phyloP scores from a whole-genome alignment of 1,140 invertebrate genomes.

The Drosophila funebris region DNA sequence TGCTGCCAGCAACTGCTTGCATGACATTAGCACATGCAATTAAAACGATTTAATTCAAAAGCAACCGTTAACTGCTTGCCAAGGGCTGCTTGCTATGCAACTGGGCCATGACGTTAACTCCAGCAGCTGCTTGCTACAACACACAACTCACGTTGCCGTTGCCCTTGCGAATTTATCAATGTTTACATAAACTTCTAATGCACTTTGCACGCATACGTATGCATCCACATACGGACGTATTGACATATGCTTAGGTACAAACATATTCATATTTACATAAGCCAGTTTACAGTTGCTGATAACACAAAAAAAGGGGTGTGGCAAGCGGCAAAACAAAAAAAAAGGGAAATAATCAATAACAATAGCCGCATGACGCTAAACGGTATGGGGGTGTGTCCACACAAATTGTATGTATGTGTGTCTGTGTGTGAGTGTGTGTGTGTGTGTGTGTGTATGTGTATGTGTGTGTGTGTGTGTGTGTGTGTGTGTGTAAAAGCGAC shows the following conservation, averaged over 20 bases:
- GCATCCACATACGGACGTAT: background rate
- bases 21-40: too few species aligned
- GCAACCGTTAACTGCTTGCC: background rate
- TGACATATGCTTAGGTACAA: background rate
- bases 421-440: background rate
- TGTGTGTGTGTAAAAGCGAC: constrained; percentile 15
- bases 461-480: background rate
- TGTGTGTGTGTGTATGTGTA: background rate
- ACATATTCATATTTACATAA: background rate
- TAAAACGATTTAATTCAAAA: too few species aligned
- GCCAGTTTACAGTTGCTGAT: background rate
- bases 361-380: constrained; percentile 11
- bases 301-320: constrained; percentile 14
- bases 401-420: too few species aligned
- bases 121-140: background rate
- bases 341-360: constrained; percentile 34
- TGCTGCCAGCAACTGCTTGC: too few species aligned
- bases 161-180: background rate
- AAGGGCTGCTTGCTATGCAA: background rate
- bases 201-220: background rate
- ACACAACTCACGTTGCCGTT: background rate
- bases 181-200: background rate
- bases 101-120: too few species aligned
- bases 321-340: background rate
- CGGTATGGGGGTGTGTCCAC: background rate